phyloP scores from a whole-genome alignment of 2,888 invertebrate genomes.

The Eurois occulta region DNA sequence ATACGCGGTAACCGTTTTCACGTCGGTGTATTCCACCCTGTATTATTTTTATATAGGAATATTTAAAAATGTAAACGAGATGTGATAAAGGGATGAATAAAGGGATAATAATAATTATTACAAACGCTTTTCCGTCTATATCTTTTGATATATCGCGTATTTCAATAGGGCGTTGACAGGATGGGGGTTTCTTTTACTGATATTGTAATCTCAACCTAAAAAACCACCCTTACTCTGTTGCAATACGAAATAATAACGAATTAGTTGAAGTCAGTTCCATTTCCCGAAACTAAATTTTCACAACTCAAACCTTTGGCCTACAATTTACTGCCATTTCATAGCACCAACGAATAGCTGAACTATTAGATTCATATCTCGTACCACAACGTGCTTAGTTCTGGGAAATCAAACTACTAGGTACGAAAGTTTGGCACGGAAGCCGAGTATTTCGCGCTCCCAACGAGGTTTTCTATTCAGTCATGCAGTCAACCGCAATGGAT shows the following conservation, averaged over 20 bases:
- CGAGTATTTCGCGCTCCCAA: conserved; percentile 31
- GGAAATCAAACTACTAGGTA: conserved; percentile 16
- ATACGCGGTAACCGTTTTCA: too few relatives aligned
- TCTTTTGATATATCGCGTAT: neutral
- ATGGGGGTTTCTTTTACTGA: neutral
- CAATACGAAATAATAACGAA: neutral
- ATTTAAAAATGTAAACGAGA: too few relatives aligned
- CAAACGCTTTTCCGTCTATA: too few relatives aligned
- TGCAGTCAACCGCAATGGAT: conserved; percentile 21
- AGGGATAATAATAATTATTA: too few relatives aligned
- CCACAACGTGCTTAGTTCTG: conserved; percentile 7
- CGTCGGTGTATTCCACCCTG: too few relatives aligned
- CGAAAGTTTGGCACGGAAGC: conserved; percentile 35
- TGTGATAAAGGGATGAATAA: too few relatives aligned
- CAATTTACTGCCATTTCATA: conserved; percentile 14
- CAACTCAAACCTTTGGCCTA: neutral
- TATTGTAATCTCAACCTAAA: neutral
- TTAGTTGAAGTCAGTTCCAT: neutral
- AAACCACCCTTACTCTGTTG: neutral
- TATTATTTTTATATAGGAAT: too few relatives aligned
- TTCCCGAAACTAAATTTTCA: neutral
- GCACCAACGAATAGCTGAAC: conserved; percentile 11
- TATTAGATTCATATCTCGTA: conserved; percentile 36
- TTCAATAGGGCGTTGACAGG: neutral
- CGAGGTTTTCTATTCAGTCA: conserved; percentile 27